Conservation (phyloP, 2,113 vertebrate species). For the Apodemus sylvaticus region DNA sequence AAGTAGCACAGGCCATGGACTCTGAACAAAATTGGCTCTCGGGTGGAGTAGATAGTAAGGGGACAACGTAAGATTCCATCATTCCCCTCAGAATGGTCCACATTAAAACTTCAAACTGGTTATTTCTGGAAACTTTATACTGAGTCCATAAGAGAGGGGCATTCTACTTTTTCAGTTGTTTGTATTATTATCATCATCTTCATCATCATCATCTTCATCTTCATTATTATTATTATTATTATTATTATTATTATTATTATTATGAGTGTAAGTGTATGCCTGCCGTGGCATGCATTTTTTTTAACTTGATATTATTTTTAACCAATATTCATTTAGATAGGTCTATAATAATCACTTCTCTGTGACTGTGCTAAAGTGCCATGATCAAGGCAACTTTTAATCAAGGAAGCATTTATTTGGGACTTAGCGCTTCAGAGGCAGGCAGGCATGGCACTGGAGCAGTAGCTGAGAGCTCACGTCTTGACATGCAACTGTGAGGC, state of each 20-base stretch:
- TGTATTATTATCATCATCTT: too few species aligned
- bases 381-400: neutral
- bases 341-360: neutral
- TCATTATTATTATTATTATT: too few species aligned
- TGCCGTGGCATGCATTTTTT: neutral
- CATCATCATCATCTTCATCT: too few species aligned
- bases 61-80: too few species aligned
- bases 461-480: neutral
- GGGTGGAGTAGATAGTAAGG: neutral
- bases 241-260: neutral
- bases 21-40: neutral
- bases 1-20: neutral
- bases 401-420: neutral
- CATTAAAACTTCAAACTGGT: neutral
- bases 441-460: neutral
- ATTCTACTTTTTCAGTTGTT: neutral
- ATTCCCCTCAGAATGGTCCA: neutral
- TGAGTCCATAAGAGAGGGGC: neutral
- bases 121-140: neutral
- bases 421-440: neutral
- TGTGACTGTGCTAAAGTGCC: neutral
- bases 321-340: neutral
- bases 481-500: neutral
- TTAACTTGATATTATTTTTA: neutral
- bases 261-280: neutral